Base-by-base conservation (phyloP, 2,797 vertebrate species). In the Cryptoprocta ferox region DNA sequence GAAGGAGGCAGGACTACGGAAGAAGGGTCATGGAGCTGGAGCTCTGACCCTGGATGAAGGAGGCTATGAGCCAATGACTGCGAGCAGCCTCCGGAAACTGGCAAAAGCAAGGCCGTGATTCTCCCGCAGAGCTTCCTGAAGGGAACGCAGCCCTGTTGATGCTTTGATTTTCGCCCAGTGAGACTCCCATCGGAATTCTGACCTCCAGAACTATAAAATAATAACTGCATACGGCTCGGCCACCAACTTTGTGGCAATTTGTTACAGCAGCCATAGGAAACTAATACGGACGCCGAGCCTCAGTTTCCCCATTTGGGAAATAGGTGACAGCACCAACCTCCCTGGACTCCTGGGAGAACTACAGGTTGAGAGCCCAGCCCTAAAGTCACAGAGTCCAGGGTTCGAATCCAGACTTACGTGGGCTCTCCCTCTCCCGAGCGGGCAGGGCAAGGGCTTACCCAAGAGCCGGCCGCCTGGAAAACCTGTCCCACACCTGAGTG, bases 131-230 rank as follows among this genome's bases (percentile, higher is more conserved):
- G 5, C 26, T 28, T 35, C 50, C 63, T 16, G 18, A 35, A 53
- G 50, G 24, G 32, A 87, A n/a, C 0, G 19, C 24, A 50, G 66
- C 7, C 14, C 30, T 9, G 19, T 2, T 0, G 0, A 65, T 53
- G 28, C 32, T 79, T 35, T 45, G 75, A 48, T 39, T 42, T 59
- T 13, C 73, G 82, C 73, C 61, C 21, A 35, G 35, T 1, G 35
- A 83, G 61, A 45, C 45, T 66, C 79, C 3, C 0, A 1, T 76
- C 39, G 5, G 42, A 35, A 89, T 65, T 37, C 48, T 28, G 78
- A 42, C 26, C 84, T 45, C 71, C 42, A 13, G n/a, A 75, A 83
- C 26, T 2, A 11, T 9, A 50, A 26, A 9, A 26, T 30, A 63
- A 48, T 4, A 37, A 5, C 5, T 32, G 1, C 2, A 7, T 12